Percentiles rank a stretch among this genome's conserved stretches.
phyloP scores from a whole-genome alignment of 2,888 invertebrate species.

The Noctua fimbriata region DNA sequence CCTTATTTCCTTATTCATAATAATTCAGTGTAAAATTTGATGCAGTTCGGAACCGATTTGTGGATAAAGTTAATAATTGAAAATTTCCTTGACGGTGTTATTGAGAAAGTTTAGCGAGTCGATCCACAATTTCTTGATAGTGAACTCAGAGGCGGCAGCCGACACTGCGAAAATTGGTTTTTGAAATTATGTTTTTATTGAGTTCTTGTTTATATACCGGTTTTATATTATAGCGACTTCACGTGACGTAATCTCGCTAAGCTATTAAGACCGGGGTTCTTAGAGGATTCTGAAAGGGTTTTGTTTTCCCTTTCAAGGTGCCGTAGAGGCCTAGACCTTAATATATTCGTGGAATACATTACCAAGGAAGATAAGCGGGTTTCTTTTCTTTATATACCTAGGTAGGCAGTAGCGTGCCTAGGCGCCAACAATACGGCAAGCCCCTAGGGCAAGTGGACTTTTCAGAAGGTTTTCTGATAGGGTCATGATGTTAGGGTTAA shows the following conservation, averaged over 20 bases:
- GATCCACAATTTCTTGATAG: conserved; percentile 73
- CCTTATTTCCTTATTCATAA: conserved; percentile 57
- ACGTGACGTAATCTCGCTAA: conserved; percentile 25
- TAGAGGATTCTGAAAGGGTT: conserved; percentile 35
- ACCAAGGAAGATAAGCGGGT: conserved; percentile 1
- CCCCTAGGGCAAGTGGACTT: too few species aligned
- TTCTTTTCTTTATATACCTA: conserved; percentile 17
- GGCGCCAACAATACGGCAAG: too few species aligned
- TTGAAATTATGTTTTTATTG: conserved; percentile 63
- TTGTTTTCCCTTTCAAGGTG: conserved; percentile 35
- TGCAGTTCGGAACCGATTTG: conserved; percentile 62
- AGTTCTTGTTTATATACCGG: conserved; percentile 23
- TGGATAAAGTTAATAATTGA: conserved; percentile 82
- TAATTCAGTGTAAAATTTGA: conserved; percentile 55
- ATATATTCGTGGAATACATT: conserved; percentile 42
- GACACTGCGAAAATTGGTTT: conserved; percentile 70
- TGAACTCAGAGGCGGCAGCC: conserved; percentile 64
- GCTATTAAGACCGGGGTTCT: conserved; percentile 25
- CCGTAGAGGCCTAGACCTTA: background rate
- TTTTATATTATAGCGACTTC: conserved; percentile 1
- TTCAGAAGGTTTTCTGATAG: background rate
- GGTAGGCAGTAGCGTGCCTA: background rate
- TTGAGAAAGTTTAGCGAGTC: conserved; percentile 78
- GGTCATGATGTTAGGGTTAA: background rate
- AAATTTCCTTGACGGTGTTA: conserved; percentile 78